Evolutionary conservation across 2,797 vertebrate species (phyloP).

Genomic region (Thunnus albacares): DNA sequence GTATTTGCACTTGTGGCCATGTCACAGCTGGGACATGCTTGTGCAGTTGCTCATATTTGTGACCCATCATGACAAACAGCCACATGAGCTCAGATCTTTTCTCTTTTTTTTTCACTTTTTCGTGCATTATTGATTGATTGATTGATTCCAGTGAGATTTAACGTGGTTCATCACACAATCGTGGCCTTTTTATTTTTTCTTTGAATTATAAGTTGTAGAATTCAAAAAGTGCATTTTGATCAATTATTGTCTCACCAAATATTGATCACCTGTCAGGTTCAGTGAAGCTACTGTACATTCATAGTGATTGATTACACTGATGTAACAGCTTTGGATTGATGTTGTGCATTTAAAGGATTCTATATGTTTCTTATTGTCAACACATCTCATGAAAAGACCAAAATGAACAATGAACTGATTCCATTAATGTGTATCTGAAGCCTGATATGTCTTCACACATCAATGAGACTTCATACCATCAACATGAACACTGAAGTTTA

Average conservation of each 20-base stretch:
- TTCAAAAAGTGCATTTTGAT: background rate
- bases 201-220: background rate
- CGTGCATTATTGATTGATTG: background rate
- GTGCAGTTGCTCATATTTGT: conserved; percentile 9
- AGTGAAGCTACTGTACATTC: background rate
- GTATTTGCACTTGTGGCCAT: conserved; percentile 6
- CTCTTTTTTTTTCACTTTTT: background rate
- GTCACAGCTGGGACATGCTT: conserved; percentile 10
- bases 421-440: background rate
- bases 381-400: background rate
- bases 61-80: background rate
- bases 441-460: background rate
- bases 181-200: background rate
- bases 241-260: background rate
- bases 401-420: background rate
- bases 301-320: background rate
- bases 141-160: conserved; percentile 4
- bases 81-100: background rate
- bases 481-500: background rate
- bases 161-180: background rate
- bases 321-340: background rate
- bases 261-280: background rate
- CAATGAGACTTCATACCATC: conserved; percentile 9
- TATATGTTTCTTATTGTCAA: background rate
- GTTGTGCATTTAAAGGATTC: background rate